Conservation (phyloP, 2,797 vertebrate species). For the Dendrocincla fuliginosa region DNA sequence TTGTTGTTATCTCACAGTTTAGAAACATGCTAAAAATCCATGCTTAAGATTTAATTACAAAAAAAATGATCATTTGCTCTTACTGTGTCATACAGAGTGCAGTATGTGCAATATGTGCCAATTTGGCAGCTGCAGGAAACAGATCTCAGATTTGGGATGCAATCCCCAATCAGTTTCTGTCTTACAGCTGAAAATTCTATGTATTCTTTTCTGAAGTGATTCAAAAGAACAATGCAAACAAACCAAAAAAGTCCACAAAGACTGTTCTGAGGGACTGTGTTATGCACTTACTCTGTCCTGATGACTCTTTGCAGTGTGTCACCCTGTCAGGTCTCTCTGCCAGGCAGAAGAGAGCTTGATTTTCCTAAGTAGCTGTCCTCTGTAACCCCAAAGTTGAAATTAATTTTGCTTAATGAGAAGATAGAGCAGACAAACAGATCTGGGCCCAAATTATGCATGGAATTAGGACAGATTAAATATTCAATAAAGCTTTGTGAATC, state of each 20-base stretch:
- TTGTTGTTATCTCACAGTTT: background rate
- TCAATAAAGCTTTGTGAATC: background rate
- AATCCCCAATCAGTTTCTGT: background rate
- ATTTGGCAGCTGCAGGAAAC: background rate
- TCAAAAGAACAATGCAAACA: background rate
- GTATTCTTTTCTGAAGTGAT: background rate
- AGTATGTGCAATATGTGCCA: background rate
- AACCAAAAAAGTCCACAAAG: background rate
- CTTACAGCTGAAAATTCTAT: background rate
- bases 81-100: background rate
- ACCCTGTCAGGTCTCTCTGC: background rate
- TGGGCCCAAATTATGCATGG: background rate
- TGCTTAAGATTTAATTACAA: background rate
- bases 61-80: background rate
- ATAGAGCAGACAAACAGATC: background rate
- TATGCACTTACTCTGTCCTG: background rate
- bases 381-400: background rate
- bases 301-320: background rate
- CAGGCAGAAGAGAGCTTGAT: background rate
- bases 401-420: background rate
- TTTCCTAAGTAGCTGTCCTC: background rate
- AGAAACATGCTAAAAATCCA: background rate
- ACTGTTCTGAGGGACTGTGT: background rate
- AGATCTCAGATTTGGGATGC: background rate
- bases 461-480: background rate